phyloP scores from a whole-genome alignment of 2,113 vertebrate genomes.

The Odontesthes bonariensis region DNA sequence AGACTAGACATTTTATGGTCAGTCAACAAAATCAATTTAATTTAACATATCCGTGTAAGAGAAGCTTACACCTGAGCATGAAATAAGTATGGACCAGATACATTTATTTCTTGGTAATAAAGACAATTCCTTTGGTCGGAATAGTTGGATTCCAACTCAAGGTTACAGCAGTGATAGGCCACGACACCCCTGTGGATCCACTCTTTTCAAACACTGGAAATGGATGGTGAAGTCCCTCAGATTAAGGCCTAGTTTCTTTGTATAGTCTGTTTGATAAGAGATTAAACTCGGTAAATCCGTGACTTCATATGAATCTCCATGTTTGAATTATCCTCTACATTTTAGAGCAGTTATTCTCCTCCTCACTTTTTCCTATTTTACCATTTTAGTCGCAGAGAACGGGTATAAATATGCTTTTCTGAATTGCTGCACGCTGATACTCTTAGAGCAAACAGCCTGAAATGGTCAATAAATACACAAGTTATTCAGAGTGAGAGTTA shows the following conservation, averaged over 20 bases:
- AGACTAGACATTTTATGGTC: slow-evolving; percentile 35
- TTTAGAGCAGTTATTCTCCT: slow-evolving; percentile 53
- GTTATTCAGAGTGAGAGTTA: neutral
- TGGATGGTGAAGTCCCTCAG: slow-evolving; percentile 72
- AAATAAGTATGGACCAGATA: slow-evolving; percentile 54
- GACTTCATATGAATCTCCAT: slow-evolving; percentile 70
- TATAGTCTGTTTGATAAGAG: slow-evolving; percentile 77
- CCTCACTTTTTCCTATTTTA: slow-evolving; percentile 27
- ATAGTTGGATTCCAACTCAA: slow-evolving; percentile 62
- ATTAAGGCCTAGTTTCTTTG: slow-evolving; percentile 69
- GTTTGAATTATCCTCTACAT: slow-evolving; percentile 70
- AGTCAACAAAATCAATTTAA: slow-evolving; percentile 52
- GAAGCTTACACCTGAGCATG: slow-evolving; percentile 33
- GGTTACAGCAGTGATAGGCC: slow-evolving; percentile 68
- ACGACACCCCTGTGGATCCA: slow-evolving; percentile 68
- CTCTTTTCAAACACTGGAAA: slow-evolving; percentile 73
- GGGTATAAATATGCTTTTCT: slow-evolving; percentile 8
- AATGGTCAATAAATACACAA: slow-evolving; percentile 3
- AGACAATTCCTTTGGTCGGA: slow-evolving; percentile 47
- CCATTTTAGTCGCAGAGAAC: slow-evolving; percentile 22
- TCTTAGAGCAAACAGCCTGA: slow-evolving; percentile 2
- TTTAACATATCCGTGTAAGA: slow-evolving; percentile 7
- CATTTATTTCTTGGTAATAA: slow-evolving; percentile 54
- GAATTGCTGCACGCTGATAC: slow-evolving; percentile 13
- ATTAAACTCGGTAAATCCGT: slow-evolving; percentile 76